These are phyloP conservation scores for Bursaphelenchus mucronatus DNA, from an alignment of 1,140 invertebrate species.

Conservation along the genomic window DNA sequence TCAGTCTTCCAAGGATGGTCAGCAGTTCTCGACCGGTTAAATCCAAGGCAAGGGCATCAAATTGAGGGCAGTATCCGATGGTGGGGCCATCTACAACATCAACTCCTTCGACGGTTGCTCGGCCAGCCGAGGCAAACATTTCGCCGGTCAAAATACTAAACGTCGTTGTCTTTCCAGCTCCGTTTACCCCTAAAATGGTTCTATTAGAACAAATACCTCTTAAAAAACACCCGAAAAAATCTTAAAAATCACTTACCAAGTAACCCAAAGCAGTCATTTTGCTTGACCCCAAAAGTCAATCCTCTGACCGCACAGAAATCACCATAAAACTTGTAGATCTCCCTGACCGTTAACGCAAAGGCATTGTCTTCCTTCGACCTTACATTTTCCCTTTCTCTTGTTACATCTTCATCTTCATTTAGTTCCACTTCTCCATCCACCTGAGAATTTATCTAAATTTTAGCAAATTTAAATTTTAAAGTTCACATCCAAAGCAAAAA, in stretches of 20 bases:
- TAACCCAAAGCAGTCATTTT: slow-evolving; percentile 47
- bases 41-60: slow-evolving; percentile 44
- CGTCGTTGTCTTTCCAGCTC: slow-evolving; percentile 49
- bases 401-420: slow-evolving; percentile 44
- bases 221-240: background rate
- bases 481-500: slow-evolving; percentile 7
- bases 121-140: slow-evolving; percentile 28
- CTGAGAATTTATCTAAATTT: background rate
- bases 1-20: slow-evolving; percentile 33
- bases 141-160: slow-evolving; percentile 47
- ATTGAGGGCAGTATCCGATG: slow-evolving; percentile 51
- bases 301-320: slow-evolving; percentile 38
- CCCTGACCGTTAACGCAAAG: slow-evolving; percentile 37
- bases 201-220: slow-evolving; percentile 1
- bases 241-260: slow-evolving; percentile 42
- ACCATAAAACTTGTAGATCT: slow-evolving; percentile 42
- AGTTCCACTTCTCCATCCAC: slow-evolving; percentile 12
- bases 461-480: slow-evolving; percentile 9
- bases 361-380: slow-evolving; percentile 4
- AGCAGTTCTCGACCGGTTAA: slow-evolving; percentile 41
- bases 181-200: slow-evolving; percentile 40
- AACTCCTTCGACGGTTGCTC: slow-evolving; percentile 32
- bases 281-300: slow-evolving; percentile 44
- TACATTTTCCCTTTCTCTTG: slow-evolving; percentile 30
- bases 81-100: slow-evolving; percentile 36